Conservation (phyloP, 2,888 invertebrate genomes). For the Catonia carolina region DNA sequence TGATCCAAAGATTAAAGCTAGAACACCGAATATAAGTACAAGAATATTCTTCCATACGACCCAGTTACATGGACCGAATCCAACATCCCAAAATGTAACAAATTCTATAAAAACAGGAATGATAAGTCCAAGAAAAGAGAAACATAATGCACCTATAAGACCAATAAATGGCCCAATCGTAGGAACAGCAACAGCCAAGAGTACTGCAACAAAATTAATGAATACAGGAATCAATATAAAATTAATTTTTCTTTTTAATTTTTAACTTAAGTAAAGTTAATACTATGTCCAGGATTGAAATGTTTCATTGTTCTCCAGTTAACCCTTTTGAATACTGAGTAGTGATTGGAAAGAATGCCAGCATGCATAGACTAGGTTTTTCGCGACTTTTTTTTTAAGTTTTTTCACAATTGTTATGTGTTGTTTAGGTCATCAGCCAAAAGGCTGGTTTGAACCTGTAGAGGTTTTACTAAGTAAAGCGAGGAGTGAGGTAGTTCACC, state of each 20-base stretch:
- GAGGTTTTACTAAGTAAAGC: too few species aligned
- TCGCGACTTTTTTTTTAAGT: too few species aligned
- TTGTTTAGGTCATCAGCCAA: too few species aligned
- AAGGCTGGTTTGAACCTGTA: too few species aligned
- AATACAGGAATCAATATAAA: constrained; percentile 11
- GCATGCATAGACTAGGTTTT: too few species aligned
- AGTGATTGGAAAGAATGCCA: too few species aligned
- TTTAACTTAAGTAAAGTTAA: background rate
- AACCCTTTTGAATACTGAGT: background rate
- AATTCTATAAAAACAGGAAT: constrained; percentile 81
- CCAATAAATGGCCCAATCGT: constrained; percentile 84
- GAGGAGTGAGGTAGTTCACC: too few species aligned
- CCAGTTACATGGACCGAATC: constrained; percentile 66
- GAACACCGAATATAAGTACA: constrained; percentile 65
- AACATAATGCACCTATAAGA: constrained; percentile 88
- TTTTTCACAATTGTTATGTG: too few species aligned
- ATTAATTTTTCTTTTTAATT: background rate
- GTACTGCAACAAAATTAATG: constrained; percentile 47
- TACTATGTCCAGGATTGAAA: too few species aligned
- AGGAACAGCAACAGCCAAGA: constrained; percentile 78
- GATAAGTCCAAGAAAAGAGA: constrained; percentile 83
- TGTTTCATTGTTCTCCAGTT: background rate
- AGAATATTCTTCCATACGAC: constrained; percentile 71
- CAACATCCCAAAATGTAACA: constrained; percentile 77
- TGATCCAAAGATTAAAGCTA: constrained; percentile 78